Base-by-base conservation (phyloP, 1,140 invertebrate species). In the Leptopilina clavipes region DNA sequence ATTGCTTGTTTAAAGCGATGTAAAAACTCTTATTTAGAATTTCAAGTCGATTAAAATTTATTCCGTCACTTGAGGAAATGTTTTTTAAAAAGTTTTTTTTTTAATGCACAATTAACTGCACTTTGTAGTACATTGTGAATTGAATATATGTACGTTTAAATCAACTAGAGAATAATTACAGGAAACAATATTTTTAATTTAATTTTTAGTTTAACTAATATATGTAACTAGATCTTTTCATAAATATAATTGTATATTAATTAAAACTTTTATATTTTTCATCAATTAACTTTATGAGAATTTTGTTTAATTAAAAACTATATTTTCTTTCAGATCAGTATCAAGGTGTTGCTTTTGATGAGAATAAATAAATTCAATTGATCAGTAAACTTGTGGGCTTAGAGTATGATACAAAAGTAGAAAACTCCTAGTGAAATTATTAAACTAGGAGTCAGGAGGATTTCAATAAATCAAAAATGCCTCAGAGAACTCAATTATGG, bases 401-500 rank as follows among this genome's bases (percentile, higher is more conserved):
- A n/a, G 10, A 65, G 22, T 65, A 65, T 65, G 59, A 65, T 31
- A 70, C 9, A 73, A 45, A 70, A n/a, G 25, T 31, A 71, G 17
- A 7, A n/a, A 37, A 48, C 73, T 76, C n/a, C 65, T 71, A 59
- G 76, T 79, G 59, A 76, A 76, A 22, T 18, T 14, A 70, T 79
- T 73, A 37, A 59, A 70, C 70, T 74, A 59, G 37, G 37, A 74
- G 72, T 70, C 2, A 65, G 17, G 48, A 74, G 48, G 77, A 77
- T 43, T 71, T 40, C 37, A 17, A 71, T 56, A 6, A 75, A 74
- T 73, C 43, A 81, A 86, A 86, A 81, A 88, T 88, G 87, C 79
- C 74, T 52, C 77, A 80, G 76, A 79, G 75, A 76, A 65, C 83
- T 71, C 80, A 85, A 74, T 52, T 86, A 80, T 85, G 88, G 84